Evolutionary conservation across 2,888 invertebrate species (phyloP), one percentile per base, ranked within the genome.

Genomic region (Malthinus seriepunctatus): DNA sequence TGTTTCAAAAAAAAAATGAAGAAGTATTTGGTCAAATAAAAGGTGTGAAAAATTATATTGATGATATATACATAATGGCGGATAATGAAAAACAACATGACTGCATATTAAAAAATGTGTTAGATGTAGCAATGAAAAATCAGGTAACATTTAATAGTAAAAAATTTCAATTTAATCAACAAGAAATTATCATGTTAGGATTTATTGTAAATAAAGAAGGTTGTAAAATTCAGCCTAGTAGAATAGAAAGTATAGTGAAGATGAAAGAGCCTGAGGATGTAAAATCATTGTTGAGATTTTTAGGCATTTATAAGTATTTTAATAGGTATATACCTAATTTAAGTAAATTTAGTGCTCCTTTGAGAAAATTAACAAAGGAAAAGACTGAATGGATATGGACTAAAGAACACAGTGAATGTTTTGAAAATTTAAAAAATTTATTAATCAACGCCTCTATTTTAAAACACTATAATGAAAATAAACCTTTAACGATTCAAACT

Each of bases 1-100:
- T 68, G 11, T 75, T 75, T 62, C 73, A 75, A 54, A 67, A 62
- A 45, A 58, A 64, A 33, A 71, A 72, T 71, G 11, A 66, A 64
- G 31, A 75, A 61, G 11, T 71, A 68, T 72, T 73, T 76, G 39
- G 73, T 68, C 12, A 72, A 64, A 66, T 70, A 60, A 32, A 46
- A 46, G 45, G 73, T 58, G 66, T 76, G 39, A 10, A 67, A 49
- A 50, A 78, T 34, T 71, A 76, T 61, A 62, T 74, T 63, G 66
- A 78, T 64, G 62, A 74, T 67, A 58, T 75, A 53, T 37, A 63
- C 12, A 23, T 38, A 38, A 31, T 15, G 8, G 15, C 11, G 8
- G 12, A 45, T 32, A 56, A 12, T 14, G 45, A 63, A 54, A 45
- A 56, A 63, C 56, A 69, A 50, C 71, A 70, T 56, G 67, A 71